phyloP scores from a whole-genome alignment of 2,888 invertebrate genomes.

The Harpalus rubripes region DNA sequence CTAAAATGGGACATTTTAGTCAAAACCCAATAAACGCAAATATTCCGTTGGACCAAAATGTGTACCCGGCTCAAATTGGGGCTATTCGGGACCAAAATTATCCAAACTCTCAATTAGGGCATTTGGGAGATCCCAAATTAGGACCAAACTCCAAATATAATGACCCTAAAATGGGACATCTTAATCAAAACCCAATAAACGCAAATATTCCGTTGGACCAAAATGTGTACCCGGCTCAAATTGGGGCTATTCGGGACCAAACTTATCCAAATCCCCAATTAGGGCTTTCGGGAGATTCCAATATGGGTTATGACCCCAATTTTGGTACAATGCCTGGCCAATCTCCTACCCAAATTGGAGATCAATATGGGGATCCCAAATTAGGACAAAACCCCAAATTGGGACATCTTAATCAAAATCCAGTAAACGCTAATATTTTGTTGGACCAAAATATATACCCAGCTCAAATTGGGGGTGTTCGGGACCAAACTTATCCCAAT shows the following conservation, averaged over 20 bases:
- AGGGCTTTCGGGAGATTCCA: neutral
- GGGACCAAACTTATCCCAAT: no score
- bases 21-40: conserved; percentile 10
- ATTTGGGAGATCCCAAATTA: neutral
- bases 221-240: neutral
- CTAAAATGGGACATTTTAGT: neutral
- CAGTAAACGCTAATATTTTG: neutral
- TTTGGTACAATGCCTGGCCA: no score
- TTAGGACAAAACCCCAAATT: no score
- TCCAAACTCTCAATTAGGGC: no score
- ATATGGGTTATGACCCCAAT: no score
- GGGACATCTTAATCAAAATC: neutral
- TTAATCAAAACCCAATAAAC: neutral
- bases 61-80: neutral
- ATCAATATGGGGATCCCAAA: neutral
- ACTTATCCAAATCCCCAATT: no score
- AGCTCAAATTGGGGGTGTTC: neutral
- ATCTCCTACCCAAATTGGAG: neutral
- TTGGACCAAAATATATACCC: neutral
- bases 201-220: neutral
- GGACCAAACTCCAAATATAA: no score
- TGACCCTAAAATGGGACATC: neutral
- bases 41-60: neutral
- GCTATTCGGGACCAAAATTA: neutral
- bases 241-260: neutral